phyloP scores from a whole-genome alignment of 2,888 invertebrate species.

The Epirrhoe alternata region DNA sequence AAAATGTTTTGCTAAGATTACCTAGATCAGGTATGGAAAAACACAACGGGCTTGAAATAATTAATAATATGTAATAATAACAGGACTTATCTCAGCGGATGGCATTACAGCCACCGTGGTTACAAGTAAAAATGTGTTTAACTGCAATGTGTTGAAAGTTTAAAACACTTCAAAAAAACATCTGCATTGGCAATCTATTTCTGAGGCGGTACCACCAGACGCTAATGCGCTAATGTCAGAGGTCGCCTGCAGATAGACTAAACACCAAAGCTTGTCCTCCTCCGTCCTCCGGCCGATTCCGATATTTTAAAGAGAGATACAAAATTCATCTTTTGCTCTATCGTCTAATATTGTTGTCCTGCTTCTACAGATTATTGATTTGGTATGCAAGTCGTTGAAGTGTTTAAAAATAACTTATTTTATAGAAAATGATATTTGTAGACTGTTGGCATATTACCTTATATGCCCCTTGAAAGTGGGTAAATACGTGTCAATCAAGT shows the following conservation, averaged over 20 bases:
- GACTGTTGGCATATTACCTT: not conserved
- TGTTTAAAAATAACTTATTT: not conserved
- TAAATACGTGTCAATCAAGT: constrained; percentile 14
- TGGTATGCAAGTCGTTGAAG: not conserved
- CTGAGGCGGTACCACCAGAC: constrained; percentile 42
- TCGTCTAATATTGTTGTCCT: not conserved
- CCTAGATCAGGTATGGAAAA: no score
- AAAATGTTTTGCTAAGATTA: not conserved
- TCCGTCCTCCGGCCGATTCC: not conserved
- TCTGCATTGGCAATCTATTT: constrained; percentile 38
- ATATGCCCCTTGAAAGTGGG: not conserved
- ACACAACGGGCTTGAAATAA: no score
- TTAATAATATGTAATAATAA: no score
- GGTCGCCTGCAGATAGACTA: constrained; percentile 54
- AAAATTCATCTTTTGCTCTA: constrained; percentile 1
- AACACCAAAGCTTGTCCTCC: constrained; percentile 43
- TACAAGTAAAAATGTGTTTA: no score
- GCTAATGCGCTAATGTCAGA: constrained; percentile 52
- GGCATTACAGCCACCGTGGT: no score
- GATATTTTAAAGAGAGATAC: constrained; percentile 3
- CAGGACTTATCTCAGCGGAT: no score
- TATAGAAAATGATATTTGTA: not conserved
- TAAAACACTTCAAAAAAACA: not conserved
- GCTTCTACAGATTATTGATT: not conserved
- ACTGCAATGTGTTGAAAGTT: no score